phyloP scores from a whole-genome alignment of 2,888 invertebrate species.

The Lasioglossum oenotherae region DNA sequence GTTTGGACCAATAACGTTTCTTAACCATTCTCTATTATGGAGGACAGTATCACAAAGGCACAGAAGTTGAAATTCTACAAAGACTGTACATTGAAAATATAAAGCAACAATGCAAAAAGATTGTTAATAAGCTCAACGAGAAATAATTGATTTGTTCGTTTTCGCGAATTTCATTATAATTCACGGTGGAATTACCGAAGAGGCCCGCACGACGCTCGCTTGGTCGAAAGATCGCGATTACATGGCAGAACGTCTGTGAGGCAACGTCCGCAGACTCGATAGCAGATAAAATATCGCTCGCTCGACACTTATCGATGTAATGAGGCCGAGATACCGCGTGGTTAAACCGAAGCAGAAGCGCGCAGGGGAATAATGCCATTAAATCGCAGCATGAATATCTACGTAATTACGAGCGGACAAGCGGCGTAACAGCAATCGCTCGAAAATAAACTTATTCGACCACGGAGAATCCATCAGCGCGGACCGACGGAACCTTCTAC shows the following conservation, averaged over 20 bases:
- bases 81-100: not conserved
- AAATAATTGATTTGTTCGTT: not conserved
- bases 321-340: conserved; percentile 27
- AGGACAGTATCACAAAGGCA: too few relatives aligned
- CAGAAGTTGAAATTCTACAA: not conserved
- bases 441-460: conserved; percentile 4
- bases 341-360: conserved; percentile 27
- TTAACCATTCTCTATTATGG: too few relatives aligned
- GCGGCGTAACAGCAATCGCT: conserved; percentile 10
- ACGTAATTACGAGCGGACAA: conserved; percentile 38
- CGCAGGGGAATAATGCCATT: conserved; percentile 39
- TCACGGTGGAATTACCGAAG: not conserved
- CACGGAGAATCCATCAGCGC: conserved; percentile 15
- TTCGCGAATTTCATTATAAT: not conserved
- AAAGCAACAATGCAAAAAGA: not conserved
- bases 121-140: not conserved
- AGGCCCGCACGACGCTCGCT: not conserved
- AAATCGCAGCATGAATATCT: conserved; percentile 53
- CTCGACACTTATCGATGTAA: conserved; percentile 38
- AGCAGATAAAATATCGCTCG: conserved; percentile 29
- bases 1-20: too few relatives aligned
- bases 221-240: conserved; percentile 17
- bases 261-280: conserved; percentile 18
- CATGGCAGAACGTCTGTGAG: not conserved
- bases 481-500: not conserved